Conservation (phyloP, 2,797 vertebrate species). For the Anniella stebbinsi region DNA sequence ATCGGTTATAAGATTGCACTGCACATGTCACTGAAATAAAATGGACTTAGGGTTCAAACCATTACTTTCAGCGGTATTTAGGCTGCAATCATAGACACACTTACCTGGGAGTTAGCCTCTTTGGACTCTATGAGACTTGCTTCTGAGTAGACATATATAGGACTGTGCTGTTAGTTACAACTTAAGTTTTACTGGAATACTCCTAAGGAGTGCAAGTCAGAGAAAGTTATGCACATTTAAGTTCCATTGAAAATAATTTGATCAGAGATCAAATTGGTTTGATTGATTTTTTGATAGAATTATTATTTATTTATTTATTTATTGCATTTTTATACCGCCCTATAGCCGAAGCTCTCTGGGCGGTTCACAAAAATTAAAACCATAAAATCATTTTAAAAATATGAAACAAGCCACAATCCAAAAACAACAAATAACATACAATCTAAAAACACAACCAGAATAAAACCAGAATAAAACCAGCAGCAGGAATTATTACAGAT, state of each 20-base stretch:
- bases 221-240: neutral
- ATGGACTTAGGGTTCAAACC: neutral
- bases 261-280: neutral
- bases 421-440: too few relatives aligned
- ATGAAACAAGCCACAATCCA: too few relatives aligned
- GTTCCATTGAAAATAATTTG: neutral
- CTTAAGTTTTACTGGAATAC: neutral
- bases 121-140: neutral
- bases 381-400: too few relatives aligned
- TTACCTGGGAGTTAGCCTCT: neutral
- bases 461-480: too few relatives aligned
- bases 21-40: neutral
- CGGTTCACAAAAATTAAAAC: too few relatives aligned
- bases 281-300: slow-evolving; percentile 1
- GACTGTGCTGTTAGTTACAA: neutral
- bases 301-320: too few relatives aligned
- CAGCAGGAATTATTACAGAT: too few relatives aligned
- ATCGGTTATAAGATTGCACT: neutral
- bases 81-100: neutral
- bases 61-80: neutral
- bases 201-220: neutral
- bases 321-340: too few relatives aligned
- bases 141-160: too few relatives aligned
- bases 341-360: too few relatives aligned
- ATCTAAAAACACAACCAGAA: too few relatives aligned